Evolutionary conservation across 2,113 vertebrate species (phyloP).

Genomic region (Setophaga petechia): DNA sequence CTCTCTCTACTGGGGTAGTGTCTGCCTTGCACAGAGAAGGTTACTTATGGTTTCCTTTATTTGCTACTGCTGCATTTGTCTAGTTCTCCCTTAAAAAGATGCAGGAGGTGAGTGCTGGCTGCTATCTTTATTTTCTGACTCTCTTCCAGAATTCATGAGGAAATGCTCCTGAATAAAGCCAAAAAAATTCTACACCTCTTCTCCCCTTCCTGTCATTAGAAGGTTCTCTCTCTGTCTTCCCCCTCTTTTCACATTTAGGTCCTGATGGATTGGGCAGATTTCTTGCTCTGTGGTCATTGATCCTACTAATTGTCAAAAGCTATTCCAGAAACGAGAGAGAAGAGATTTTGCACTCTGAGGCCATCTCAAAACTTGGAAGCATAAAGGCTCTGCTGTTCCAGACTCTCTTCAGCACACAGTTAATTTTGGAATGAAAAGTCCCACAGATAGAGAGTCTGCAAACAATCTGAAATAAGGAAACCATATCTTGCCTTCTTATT

Average conservation of each 20-base stretch:
- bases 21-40: background rate
- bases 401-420: background rate
- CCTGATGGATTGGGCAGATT: slow-evolving; percentile 46
- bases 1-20: background rate
- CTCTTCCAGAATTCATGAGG: slow-evolving; percentile 44
- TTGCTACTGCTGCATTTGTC: background rate
- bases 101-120: slow-evolving; percentile 37
- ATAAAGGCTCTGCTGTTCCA: slow-evolving; percentile 25
- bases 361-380: slow-evolving; percentile 26
- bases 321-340: slow-evolving; percentile 24
- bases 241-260: slow-evolving; percentile 11
- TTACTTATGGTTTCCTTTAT: background rate
- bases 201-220: slow-evolving; percentile 40
- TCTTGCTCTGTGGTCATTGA: slow-evolving; percentile 18
- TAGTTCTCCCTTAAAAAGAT: slow-evolving; percentile 23
- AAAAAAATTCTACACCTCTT: slow-evolving; percentile 34
- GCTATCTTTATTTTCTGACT: slow-evolving; percentile 45
- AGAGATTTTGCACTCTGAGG: background rate
- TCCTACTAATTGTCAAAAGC: slow-evolving; percentile 47
- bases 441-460: background rate
- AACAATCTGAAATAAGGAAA: background rate
- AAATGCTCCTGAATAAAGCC: slow-evolving; percentile 33
- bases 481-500: background rate
- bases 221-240: background rate
- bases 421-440: slow-evolving; percentile 33